A percentile compares a stretch with the other conserved stretches of the same genome.
phyloP scores from a whole-genome alignment of 2,113 vertebrate species.

The Neolamprologus modestus region DNA sequence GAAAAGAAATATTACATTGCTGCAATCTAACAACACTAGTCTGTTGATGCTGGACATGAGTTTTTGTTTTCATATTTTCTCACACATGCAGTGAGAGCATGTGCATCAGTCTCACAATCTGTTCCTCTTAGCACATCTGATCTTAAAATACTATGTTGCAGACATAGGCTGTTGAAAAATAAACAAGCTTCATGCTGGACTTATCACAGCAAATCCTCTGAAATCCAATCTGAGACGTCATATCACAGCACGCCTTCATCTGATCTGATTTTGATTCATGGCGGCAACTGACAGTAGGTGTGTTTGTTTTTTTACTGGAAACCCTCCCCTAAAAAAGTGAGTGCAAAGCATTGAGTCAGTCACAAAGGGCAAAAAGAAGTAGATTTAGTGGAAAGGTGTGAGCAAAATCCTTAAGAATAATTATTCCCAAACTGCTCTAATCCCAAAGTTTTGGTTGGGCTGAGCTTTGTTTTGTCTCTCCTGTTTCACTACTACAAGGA shows the following conservation, averaged over 20 bases:
- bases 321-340: neutral
- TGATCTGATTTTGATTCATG: conserved; percentile 5
- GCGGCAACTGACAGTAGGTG: neutral
- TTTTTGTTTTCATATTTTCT: conserved; percentile 1
- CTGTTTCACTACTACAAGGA: neutral
- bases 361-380: neutral
- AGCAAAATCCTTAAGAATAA: neutral
- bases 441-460: neutral
- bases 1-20: neutral
- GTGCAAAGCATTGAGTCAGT: neutral
- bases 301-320: neutral
- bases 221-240: conserved; percentile 44
- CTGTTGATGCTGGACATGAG: neutral
- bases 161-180: conserved; percentile 11
- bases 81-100: neutral
- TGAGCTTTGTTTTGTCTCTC: neutral
- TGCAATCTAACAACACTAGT: neutral
- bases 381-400: conserved; percentile 4
- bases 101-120: neutral
- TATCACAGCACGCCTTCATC: conserved; percentile 7
- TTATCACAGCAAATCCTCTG: conserved; percentile 54
- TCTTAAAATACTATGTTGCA: conserved; percentile 7
- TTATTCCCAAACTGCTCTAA: neutral
- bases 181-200: conserved; percentile 39
- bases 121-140: conserved; percentile 21